phyloP scores from a whole-genome alignment of 1,140 invertebrate species.

The Plectrocnemia conspersa region DNA sequence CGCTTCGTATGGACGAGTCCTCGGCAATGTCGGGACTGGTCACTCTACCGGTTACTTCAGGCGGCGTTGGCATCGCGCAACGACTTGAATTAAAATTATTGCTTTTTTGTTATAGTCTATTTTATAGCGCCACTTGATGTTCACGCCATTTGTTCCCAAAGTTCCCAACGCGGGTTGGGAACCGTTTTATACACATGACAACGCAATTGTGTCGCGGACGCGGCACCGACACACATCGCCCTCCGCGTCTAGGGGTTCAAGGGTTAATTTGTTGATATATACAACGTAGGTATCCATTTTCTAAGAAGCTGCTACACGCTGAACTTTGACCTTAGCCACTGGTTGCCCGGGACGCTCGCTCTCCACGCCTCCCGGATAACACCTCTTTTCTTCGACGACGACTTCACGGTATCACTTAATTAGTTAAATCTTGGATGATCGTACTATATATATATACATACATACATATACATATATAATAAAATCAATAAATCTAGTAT shows the following conservation, averaged over 20 bases:
- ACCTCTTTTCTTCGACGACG: not conserved
- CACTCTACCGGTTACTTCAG: constrained; percentile 18
- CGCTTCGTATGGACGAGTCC: constrained; percentile 17
- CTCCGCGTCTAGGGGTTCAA: not conserved
- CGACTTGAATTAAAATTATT: not conserved
- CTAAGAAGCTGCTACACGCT: not conserved
- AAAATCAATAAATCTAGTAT: no score
- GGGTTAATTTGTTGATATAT: constrained; percentile 4
- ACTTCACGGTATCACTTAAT: no score
- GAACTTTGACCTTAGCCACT: constrained; percentile 10
- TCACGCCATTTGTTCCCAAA: not conserved
- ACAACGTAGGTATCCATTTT: constrained; percentile 4
- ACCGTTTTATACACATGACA: constrained; percentile 6
- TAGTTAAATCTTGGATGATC: no score
- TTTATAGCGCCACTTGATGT: constrained; percentile 12
- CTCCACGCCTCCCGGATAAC: not conserved
- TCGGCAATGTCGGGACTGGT: constrained; percentile 24
- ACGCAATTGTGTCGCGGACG: constrained; percentile 1
- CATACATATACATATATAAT: no score
- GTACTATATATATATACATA: no score
- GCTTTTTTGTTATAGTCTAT: not conserved
- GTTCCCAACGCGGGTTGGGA: not conserved
- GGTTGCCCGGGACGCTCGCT: not conserved
- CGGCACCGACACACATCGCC: constrained; percentile 5
- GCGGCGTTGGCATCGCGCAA: constrained; percentile 27